Conservation (phyloP, 2,888 invertebrate genomes). For the Alentia gelatinosa region DNA sequence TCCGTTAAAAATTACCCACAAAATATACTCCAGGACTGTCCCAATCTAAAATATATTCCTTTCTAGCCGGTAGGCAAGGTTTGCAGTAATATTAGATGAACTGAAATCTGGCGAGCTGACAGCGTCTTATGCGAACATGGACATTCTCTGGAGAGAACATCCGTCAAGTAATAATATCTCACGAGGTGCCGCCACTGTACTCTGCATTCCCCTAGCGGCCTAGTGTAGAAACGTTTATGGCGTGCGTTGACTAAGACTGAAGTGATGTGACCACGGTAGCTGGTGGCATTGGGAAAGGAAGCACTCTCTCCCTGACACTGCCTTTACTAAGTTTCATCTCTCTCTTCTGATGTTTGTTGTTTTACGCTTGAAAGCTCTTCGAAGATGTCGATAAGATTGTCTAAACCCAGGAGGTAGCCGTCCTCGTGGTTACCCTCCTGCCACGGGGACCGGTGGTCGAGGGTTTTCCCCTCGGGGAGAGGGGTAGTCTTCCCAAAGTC, state of each 20-base stretch:
- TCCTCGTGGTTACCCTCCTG: conserved; percentile 96
- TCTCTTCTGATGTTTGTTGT: background rate
- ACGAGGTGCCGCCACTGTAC: background rate
- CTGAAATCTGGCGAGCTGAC: too few species aligned
- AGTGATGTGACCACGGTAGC: background rate
- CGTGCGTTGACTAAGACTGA: too few species aligned
- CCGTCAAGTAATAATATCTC: too few species aligned
- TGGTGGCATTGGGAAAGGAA: background rate
- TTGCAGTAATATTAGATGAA: too few species aligned
- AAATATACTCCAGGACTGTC: too few species aligned
- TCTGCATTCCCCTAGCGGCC: background rate
- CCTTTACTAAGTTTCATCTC: background rate
- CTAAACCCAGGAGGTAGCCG: conserved; percentile 94
- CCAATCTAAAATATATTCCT: too few species aligned
- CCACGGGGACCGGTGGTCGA: conserved; percentile 92
- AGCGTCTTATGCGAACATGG: too few species aligned
- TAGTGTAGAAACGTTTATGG: too few species aligned
- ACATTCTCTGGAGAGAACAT: too few species aligned
- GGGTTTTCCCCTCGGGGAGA: conserved; percentile 84
- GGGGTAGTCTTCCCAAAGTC: conserved; percentile 80
- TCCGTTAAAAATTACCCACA: too few species aligned
- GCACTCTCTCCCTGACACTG: background rate
- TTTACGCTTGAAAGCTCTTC: conserved; percentile 63
- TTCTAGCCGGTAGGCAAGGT: too few species aligned
- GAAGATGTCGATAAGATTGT: conserved; percentile 93